Base-by-base conservation (phyloP, 2,113 vertebrate species). In the Pleuronectes platessa region DNA sequence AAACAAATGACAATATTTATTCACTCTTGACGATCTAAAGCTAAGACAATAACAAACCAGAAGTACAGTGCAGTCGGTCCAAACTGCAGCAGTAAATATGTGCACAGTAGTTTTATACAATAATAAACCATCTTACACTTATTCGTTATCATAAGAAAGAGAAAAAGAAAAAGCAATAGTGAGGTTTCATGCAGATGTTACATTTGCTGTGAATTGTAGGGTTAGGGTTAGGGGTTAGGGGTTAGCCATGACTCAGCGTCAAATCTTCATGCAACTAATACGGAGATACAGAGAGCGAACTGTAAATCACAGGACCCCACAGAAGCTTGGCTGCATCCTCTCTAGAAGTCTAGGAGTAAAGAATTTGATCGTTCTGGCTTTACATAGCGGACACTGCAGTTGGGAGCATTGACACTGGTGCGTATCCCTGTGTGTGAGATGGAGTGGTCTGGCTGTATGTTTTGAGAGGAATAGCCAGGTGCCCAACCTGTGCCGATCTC, bases 391-490 rank as follows among this genome's bases (percentile, higher is more conserved):
- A 70, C 35, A 54, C 55, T 2, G 45, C 78, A 14, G 86, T 79
- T 11, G 91, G 91, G 2, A 90, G 68, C 14, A 81, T 12, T 24
- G 86, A 55, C 47, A 85, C 63, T 2, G 80, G 79, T 0, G 14
- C 27, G 4, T 74, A 84, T 35, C 61, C 79, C 67, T 68, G 81
- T 2, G 63, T 78, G 69, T 87, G 83, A 5, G 69, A 82, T 4
- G 86, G 86, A 61, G 54, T 83, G 0, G 79, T 93, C 47, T 89
- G 82, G 42, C 88, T 93, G 67, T 81, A 74, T 53, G 91, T 58
- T 60, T 88, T 82, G 51, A 92, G 74, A 0, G 88, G 90, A 62
- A 91, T 84, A 2, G 82, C 78, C 37, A 86, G 54, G 45, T 84
- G 78, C 0, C 51, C 78, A 0, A 51, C 84, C 47, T 86, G 88